These are phyloP conservation scores for Oxyura jamaicensis DNA, from an alignment of 2,113 vertebrate species.

Conservation along the genomic window DNA sequence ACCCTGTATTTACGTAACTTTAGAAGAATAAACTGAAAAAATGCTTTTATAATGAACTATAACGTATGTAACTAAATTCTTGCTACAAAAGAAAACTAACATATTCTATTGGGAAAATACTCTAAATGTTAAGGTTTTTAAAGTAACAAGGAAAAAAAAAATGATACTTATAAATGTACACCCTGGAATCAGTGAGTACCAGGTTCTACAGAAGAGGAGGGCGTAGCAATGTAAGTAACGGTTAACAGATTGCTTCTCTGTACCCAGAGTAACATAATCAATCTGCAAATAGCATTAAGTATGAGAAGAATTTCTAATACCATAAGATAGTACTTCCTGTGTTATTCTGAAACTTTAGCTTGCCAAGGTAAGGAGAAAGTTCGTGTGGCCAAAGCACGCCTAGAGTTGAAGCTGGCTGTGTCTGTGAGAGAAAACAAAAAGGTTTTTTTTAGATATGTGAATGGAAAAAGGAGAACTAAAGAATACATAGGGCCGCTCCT, in stretches of 20 bases:
- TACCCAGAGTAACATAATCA: background rate
- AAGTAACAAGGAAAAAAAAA: background rate
- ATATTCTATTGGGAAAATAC: background rate
- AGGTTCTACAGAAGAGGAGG: background rate
- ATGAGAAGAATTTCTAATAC: background rate
- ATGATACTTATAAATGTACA: background rate
- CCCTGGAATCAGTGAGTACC: background rate
- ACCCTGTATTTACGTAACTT: background rate
- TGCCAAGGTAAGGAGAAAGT: background rate
- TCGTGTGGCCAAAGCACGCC: too few species aligned
- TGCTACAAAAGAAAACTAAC: background rate
- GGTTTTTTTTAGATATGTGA: too few species aligned
- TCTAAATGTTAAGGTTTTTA: background rate
- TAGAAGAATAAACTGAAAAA: background rate
- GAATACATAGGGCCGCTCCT: too few species aligned
- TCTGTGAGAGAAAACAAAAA: too few species aligned
- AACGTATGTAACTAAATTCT: background rate
- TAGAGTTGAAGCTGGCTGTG: too few species aligned
- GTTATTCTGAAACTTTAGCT: background rate
- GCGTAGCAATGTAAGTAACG: fast-evolving
- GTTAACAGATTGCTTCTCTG: background rate
- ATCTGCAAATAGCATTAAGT: background rate
- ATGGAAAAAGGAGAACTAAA: too few species aligned
- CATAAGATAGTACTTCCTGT: background rate
- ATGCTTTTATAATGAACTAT: background rate